Conservation (phyloP, 2,797 vertebrate species). For the Pangasius djambal region DNA sequence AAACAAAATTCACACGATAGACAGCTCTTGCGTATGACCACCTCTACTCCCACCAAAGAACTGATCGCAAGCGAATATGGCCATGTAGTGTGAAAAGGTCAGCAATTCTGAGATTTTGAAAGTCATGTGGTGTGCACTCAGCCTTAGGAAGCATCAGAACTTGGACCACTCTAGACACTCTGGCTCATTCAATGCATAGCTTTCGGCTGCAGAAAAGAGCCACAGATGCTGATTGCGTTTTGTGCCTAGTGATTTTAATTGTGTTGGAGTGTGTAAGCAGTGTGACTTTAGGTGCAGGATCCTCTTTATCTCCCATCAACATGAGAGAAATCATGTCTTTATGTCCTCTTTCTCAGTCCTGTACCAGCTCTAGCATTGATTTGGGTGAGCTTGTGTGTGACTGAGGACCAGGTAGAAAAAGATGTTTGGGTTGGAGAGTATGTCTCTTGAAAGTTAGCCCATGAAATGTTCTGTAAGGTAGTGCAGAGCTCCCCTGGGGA, state of each 20-base stretch:
- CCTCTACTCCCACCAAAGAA: neutral
- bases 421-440: neutral
- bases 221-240: slow-evolving; percentile 36
- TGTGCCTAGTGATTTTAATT: slow-evolving; percentile 19
- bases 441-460: neutral
- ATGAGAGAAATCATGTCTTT: neutral
- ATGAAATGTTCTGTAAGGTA: neutral
- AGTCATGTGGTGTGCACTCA: neutral
- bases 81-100: neutral
- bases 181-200: neutral
- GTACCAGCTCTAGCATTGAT: neutral
- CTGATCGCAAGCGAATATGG: neutral
- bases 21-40: neutral
- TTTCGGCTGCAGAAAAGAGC: neutral
- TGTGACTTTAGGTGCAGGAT: neutral
- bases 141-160: neutral
- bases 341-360: neutral
- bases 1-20: neutral
- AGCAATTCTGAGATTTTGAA: neutral
- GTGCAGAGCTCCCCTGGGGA: slow-evolving; percentile 13
- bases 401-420: neutral
- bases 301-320: neutral
- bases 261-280: slow-evolving; percentile 28
- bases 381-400: neutral
- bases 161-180: neutral